Evolutionary conservation across 2,113 vertebrate species (phyloP).

Genomic region (Casuarius casuarius): DNA sequence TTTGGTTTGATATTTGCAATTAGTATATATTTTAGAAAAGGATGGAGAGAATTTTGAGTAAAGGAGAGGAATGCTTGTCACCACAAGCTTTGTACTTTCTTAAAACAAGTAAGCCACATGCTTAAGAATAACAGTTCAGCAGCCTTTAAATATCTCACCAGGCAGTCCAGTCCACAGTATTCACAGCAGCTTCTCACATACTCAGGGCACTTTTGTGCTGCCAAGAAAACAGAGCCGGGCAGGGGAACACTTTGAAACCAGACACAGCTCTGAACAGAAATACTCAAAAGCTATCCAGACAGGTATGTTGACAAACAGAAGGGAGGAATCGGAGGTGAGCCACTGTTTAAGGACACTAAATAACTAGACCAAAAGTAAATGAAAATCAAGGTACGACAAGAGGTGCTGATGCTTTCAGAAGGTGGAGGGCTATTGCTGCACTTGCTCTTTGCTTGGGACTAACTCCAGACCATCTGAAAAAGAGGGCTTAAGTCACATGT

Average conservation of each 20-base stretch:
- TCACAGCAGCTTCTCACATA: neutral
- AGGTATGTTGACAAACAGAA: neutral
- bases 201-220: neutral
- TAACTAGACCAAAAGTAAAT: neutral
- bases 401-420: neutral
- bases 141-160: neutral
- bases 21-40: neutral
- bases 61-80: neutral
- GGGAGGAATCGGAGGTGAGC: neutral
- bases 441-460: neutral
- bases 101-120: neutral
- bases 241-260: neutral
- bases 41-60: neutral
- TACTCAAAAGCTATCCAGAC: neutral
- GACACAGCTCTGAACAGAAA: neutral
- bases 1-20: conserved; percentile 20
- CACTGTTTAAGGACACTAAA: neutral
- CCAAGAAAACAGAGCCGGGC: neutral
- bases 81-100: neutral
- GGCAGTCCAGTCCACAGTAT: neutral
- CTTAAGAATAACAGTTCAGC: neutral
- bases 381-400: neutral
- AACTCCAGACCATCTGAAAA: neutral
- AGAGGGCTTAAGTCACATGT: neutral
- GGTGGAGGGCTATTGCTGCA: neutral